phyloP scores from a whole-genome alignment of 2,797 vertebrate genomes.

The Bufotes viridis region DNA sequence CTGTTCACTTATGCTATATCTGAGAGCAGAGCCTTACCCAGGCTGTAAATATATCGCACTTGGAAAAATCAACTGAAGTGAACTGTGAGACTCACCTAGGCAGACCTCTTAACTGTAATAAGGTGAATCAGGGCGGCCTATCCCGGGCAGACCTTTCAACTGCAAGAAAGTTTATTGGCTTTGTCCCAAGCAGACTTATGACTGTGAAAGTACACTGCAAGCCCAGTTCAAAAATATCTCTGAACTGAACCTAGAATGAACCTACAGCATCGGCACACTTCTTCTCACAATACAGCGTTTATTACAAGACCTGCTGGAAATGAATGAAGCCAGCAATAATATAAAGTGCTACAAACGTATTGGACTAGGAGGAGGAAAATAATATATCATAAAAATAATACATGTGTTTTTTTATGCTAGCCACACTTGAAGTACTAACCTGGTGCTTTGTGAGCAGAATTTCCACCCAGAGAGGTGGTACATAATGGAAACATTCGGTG shows the following conservation, averaged over 20 bases:
- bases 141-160: neutral
- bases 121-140: neutral
- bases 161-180: neutral
- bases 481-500: no score
- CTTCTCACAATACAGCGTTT: neutral
- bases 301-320: neutral
- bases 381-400: no score
- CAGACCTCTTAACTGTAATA: no score
- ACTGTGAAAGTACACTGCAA: neutral
- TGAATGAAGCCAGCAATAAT: neutral
- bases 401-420: no score
- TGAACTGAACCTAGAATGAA: neutral
- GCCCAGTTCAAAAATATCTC: neutral
- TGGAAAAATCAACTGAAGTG: neutral
- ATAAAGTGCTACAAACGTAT: neutral
- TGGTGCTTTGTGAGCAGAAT: no score
- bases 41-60: neutral
- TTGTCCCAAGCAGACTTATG: neutral
- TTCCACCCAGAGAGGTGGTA: no score
- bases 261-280: neutral
- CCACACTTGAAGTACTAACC: no score
- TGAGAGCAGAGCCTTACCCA: neutral
- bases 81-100: neutral
- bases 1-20: neutral
- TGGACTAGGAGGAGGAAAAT: no score